Evolutionary conservation across 2,113 vertebrate genomes (phyloP).

Genomic region (Phaethon lepturus): DNA sequence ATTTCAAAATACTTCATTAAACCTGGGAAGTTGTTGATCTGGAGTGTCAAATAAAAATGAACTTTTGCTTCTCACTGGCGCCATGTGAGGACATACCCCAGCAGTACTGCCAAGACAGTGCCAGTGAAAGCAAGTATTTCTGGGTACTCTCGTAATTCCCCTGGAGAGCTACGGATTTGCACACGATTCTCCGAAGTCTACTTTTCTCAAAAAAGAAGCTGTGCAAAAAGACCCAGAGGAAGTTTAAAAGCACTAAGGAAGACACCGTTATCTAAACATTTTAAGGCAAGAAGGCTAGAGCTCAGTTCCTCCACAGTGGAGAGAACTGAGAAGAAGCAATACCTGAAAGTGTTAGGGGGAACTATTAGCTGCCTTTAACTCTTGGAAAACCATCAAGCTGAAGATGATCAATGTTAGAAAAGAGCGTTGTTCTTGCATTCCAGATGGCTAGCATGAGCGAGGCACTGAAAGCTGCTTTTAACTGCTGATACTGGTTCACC

Average conservation of each 20-base stretch:
- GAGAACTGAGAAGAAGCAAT: not conserved
- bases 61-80: not conserved
- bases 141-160: not conserved
- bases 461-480: not conserved
- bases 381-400: not conserved
- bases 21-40: not conserved
- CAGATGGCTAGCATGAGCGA: not conserved
- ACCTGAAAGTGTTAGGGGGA: not conserved
- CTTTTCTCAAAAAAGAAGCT: not conserved
- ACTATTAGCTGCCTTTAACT: not conserved
- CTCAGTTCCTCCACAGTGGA: not conserved
- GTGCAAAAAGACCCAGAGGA: not conserved
- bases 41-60: not conserved
- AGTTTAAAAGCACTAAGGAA: not conserved
- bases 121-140: not conserved
- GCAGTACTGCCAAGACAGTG: not conserved
- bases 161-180: not conserved
- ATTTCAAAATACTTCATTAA: conserved; percentile 17
- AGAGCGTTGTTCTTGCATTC: not conserved
- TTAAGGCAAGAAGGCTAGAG: not conserved
- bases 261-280: not conserved
- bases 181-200: not conserved
- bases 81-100: not conserved
- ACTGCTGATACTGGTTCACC: not conserved
- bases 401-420: not conserved